Evolutionary conservation across 2,113 vertebrate genomes (phyloP).

Genomic region (Athene cunicularia): DNA sequence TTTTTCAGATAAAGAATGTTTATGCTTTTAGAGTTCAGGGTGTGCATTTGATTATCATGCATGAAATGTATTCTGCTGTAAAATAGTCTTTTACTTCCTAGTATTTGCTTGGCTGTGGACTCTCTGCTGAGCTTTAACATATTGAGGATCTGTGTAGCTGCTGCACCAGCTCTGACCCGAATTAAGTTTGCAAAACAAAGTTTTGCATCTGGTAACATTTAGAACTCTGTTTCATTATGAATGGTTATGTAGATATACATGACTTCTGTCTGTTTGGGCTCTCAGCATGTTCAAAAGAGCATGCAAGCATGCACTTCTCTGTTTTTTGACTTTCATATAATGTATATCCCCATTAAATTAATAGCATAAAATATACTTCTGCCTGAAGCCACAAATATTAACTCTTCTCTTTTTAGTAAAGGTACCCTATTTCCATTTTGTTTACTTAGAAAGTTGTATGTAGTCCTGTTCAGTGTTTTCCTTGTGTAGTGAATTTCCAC

Average conservation of each 20-base stretch:
- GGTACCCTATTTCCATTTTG: not conserved
- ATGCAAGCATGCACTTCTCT: not conserved
- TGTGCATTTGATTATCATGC: not conserved
- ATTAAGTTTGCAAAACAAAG: not conserved
- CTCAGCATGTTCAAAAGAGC: not conserved
- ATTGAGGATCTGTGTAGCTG: not conserved
- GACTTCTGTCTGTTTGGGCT: not conserved
- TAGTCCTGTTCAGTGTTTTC: slow-evolving; percentile 15
- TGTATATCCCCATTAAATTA: not conserved
- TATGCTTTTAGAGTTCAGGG: not conserved
- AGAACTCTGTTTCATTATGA: not conserved
- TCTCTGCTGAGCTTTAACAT: not conserved
- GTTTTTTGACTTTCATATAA: not conserved
- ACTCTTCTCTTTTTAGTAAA: not conserved
- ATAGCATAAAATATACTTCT: not conserved
- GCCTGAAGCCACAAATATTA: not conserved
- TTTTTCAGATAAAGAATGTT: not conserved
- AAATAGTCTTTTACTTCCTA: not conserved
- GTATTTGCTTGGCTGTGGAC: not conserved
- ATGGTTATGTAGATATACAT: not conserved
- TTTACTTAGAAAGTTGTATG: not conserved
- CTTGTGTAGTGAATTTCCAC: not conserved
- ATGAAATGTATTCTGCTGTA: not conserved
- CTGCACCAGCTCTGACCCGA: not conserved
- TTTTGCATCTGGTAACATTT: not conserved